Conservation (phyloP, 2,888 invertebrate species). For the Epinotia bilunana region DNA sequence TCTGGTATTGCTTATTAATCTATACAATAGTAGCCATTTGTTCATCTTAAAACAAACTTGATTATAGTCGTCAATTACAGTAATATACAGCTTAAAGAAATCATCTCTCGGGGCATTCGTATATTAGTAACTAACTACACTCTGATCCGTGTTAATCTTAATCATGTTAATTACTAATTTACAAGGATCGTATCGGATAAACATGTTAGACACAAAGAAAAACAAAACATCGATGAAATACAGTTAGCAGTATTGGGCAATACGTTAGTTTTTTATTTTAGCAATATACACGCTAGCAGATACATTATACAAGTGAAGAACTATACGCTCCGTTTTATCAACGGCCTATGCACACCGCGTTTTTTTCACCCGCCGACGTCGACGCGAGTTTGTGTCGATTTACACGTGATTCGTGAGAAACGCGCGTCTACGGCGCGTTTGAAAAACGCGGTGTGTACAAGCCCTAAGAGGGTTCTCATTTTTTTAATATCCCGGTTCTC, state of each 20-base stretch:
- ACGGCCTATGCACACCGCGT: too few relatives aligned
- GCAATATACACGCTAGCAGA: conserved; percentile 78
- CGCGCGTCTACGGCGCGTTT: too few relatives aligned
- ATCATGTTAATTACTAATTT: not conserved
- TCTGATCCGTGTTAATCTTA: not conserved
- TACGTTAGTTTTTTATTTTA: conserved; percentile 60
- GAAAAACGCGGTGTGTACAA: too few relatives aligned
- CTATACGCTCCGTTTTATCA: not conserved
- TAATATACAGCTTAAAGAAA: not conserved
- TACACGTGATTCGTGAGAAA: too few relatives aligned
- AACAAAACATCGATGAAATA: not conserved
- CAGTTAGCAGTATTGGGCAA: conserved; percentile 8
- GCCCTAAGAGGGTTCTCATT: too few relatives aligned
- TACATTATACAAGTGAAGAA: not conserved
- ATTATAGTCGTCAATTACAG: too few relatives aligned
- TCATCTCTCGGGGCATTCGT: not conserved
- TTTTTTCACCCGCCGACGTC: too few relatives aligned
- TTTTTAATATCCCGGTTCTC: not conserved
- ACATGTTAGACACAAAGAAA: conserved; percentile 9
- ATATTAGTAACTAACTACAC: conserved; percentile 27
- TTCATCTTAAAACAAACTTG: too few relatives aligned
- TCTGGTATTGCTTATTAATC: too few relatives aligned
- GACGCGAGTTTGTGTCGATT: too few relatives aligned
- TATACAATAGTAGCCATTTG: too few relatives aligned
- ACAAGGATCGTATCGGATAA: not conserved